Conservation (phyloP, 2,888 invertebrate species). For the Caenorhabditis virilis region DNA sequence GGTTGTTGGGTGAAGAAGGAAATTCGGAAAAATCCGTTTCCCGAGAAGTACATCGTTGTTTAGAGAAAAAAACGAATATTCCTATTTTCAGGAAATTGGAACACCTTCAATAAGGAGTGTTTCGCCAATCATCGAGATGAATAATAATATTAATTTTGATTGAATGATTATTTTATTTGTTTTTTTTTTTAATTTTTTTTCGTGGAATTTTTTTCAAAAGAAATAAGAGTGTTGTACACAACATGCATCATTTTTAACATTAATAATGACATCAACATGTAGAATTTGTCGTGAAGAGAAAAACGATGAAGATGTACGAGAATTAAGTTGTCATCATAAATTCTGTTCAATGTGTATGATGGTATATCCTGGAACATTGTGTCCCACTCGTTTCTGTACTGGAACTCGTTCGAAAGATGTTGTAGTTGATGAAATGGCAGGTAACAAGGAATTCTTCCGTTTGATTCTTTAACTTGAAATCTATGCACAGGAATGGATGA, state of each 20-base stretch:
- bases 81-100: not conserved
- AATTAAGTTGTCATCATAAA: slow-evolving; percentile 42
- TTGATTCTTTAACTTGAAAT: not conserved
- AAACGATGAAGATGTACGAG: slow-evolving; percentile 38
- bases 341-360: slow-evolving; percentile 44
- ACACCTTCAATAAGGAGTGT: not conserved
- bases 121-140: not conserved
- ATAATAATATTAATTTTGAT: too few relatives aligned
- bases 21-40: too few relatives aligned
- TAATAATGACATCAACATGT: slow-evolving; percentile 11
- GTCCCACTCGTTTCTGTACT: slow-evolving; percentile 44
- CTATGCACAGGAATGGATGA: slow-evolving; percentile 7
- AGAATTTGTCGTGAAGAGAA: slow-evolving; percentile 38
- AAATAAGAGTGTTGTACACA: not conserved
- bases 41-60: too few relatives aligned
- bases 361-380: slow-evolving; percentile 30
- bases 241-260: not conserved
- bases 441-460: not conserved
- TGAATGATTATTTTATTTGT: not conserved
- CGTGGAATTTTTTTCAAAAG: not conserved
- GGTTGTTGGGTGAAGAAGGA: slow-evolving; percentile 28
- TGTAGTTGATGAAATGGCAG: slow-evolving; percentile 49
- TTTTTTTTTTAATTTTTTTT: not conserved
- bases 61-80: too few relatives aligned
- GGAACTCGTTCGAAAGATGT: slow-evolving; percentile 45